Evolutionary conservation across 2,113 vertebrate genomes (phyloP).

Genomic region (Hydrolagus affinis): DNA sequence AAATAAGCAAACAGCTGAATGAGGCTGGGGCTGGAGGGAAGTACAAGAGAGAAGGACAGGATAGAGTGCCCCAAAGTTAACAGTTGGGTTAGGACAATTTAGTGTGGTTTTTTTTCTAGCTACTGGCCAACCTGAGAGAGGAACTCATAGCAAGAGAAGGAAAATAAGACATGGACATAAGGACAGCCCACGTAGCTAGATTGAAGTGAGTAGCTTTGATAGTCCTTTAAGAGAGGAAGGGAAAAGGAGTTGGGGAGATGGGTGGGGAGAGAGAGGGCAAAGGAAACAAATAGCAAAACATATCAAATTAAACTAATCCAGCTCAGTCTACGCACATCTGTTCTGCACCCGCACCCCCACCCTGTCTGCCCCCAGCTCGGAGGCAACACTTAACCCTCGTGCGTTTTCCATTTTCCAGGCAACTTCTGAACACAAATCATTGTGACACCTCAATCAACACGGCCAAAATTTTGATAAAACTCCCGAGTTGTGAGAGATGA

Average conservation of each 20-base stretch:
- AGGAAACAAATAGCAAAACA: neutral
- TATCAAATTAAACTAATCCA: no score
- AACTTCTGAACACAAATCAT: constrained; percentile 65
- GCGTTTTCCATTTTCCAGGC: constrained; percentile 23
- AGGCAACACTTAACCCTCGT: constrained; percentile 15
- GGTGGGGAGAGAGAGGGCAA: neutral
- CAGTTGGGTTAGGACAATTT: no score
- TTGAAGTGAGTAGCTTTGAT: no score
- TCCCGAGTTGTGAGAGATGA: constrained; percentile 52
- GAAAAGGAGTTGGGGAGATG: neutral
- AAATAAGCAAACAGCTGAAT: no score
- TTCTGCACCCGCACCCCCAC: neutral
- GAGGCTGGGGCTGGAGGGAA: no score
- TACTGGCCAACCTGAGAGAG: no score
- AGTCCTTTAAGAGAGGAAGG: neutral
- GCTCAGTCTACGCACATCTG: neutral
- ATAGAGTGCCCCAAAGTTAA: no score
- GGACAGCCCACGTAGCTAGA: no score
- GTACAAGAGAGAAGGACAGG: no score
- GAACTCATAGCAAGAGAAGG: no score
- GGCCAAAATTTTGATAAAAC: constrained; percentile 47
- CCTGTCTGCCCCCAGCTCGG: neutral
- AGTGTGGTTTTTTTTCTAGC: no score
- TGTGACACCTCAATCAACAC: constrained; percentile 73
- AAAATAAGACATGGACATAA: no score